These are phyloP conservation scores for Molanna angustata DNA, from an alignment of 2,888 invertebrate genomes.

Conservation along the genomic window DNA sequence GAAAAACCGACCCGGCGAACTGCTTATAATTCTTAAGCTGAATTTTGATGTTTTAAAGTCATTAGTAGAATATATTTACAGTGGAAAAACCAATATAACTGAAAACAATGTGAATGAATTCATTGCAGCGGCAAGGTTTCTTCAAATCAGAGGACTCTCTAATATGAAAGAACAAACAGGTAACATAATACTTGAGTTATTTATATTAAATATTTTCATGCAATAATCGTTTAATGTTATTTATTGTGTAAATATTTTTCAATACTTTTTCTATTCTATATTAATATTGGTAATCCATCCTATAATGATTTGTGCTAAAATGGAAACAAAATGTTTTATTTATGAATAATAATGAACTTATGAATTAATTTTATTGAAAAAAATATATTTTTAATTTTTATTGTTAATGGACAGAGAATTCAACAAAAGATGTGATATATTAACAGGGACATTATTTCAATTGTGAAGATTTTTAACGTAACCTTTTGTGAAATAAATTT, in stretches of 20 bases:
- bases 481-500: too few relatives aligned
- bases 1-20: slow-evolving; percentile 57
- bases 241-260: too few relatives aligned
- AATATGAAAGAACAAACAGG: slow-evolving; percentile 54
- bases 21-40: slow-evolving; percentile 63
- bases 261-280: too few relatives aligned
- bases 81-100: slow-evolving; percentile 68
- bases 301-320: too few relatives aligned
- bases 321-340: too few relatives aligned
- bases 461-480: too few relatives aligned
- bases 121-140: slow-evolving; percentile 66
- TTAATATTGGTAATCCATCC: too few relatives aligned
- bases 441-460: too few relatives aligned
- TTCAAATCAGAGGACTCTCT: slow-evolving; percentile 62
- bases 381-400: slow-evolving; percentile 34
- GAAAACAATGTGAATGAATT: slow-evolving; percentile 67
- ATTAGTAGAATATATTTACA: slow-evolving; percentile 74
- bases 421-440: too few relatives aligned
- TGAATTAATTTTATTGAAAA: slow-evolving; percentile 1
- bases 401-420: too few relatives aligned
- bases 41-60: slow-evolving; percentile 69
- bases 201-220: too few relatives aligned
- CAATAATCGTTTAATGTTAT: too few relatives aligned
- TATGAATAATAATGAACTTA: neutral
- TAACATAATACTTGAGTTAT: slow-evolving; percentile 18